phyloP scores from a whole-genome alignment of 2,797 vertebrate genomes.

The Dipus sagitta region DNA sequence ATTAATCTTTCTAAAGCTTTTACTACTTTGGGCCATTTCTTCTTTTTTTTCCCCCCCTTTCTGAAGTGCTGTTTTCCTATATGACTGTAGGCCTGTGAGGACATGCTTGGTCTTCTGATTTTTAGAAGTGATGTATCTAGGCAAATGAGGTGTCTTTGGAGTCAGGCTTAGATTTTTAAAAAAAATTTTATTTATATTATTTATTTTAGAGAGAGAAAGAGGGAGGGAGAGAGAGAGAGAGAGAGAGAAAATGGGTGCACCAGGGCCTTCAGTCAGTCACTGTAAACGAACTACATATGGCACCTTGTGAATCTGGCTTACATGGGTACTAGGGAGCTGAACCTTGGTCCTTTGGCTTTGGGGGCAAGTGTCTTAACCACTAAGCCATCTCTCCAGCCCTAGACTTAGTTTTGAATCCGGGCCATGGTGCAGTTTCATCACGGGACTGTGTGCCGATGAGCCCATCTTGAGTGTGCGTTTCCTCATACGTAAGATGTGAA shows the following conservation, averaged over 20 bases:
- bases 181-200: no score
- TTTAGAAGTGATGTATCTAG: neutral
- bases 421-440: neutral
- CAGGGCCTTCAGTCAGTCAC: no score
- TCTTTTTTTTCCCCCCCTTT: neutral
- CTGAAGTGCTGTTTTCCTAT: neutral
- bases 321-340: no score
- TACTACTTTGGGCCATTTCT: fast-evolving
- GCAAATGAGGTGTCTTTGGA: no score
- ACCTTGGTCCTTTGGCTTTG: no score
- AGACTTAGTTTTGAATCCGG: neutral
- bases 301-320: no score
- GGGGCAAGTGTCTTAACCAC: neutral
- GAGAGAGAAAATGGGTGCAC: no score
- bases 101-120: neutral
- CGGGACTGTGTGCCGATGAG: neutral
- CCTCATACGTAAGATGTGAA: neutral
- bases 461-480: neutral
- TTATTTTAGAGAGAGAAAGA: no score
- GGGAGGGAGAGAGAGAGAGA: no score
- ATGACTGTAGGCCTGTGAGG: neutral
- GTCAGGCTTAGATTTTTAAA: no score
- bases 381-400: no score
- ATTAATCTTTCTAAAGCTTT: neutral
- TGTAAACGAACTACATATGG: no score